Conservation (phyloP, 1,140 invertebrate species). For the Aphaenogaster floridana region DNA sequence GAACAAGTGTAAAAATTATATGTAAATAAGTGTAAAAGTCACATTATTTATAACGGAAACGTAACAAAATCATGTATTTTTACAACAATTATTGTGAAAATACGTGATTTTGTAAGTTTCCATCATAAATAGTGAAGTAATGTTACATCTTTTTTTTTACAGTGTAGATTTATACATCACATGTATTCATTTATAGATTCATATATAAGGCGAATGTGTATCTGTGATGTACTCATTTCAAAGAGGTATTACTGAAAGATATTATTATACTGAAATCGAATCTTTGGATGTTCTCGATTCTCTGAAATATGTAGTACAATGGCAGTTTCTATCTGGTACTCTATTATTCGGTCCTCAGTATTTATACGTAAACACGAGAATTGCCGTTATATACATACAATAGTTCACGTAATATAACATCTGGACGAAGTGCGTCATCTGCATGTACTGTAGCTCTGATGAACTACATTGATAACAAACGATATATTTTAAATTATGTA, state of each 20-base stretch:
- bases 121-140: no score
- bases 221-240: conserved; percentile 10
- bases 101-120: no score
- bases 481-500: conserved; percentile 6
- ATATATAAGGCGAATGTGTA: neutral
- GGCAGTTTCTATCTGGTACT: conserved; percentile 23
- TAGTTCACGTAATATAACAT: conserved; percentile 35
- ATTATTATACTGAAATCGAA: conserved; percentile 3
- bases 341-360: conserved; percentile 23
- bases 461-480: conserved; percentile 32
- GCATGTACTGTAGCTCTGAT: neutral
- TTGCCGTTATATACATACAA: conserved; percentile 26
- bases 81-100: no score
- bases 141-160: no score
- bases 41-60: no score
- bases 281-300: conserved; percentile 2
- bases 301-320: conserved; percentile 25
- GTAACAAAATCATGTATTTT: no score
- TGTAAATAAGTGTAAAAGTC: no score
- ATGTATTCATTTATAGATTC: neutral
- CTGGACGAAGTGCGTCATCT: conserved; percentile 42
- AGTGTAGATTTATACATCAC: neutral
- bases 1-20: no score
- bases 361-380: conserved; percentile 39
- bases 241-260: conserved; percentile 20